Base-by-base conservation (phyloP, 2,797 vertebrate species). In the Todus mexicanus region DNA sequence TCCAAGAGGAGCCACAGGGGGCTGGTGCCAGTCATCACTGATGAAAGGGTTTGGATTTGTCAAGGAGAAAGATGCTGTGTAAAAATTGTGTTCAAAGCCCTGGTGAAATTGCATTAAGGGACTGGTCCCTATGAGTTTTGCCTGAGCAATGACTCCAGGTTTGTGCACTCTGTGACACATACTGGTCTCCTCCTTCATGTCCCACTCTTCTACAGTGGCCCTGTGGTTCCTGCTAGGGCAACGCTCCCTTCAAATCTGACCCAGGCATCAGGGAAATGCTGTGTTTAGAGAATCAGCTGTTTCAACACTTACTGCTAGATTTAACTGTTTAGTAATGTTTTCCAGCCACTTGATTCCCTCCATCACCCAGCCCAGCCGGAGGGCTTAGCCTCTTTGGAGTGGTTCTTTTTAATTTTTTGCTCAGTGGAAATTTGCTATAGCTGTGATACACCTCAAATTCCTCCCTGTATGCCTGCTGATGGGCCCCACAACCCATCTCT, bases 1-100 rank as follows among this genome's bases (percentile, higher is more conserved):
- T 96, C 96, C 96, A 96, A 87, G 89, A 38, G 64, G n/a, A 97
- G 60, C 94, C 92, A 76, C 95, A 66, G 95, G 94, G 95, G 96
- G 92, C 82, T 92, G 96, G 94, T 96, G 96, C 96, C 96, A 96
- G 95, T 94, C 96, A 96, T 91, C 91, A 79, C 70, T 92, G 92
- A 95, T 93, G 92, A 96, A 96, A 96, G 82, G 35, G 33, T 71
- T 94, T 84, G 89, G 74, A 91, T 94, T 95, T 96, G 93, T 94
- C 87, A 79, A 70, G 71, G 82, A 96, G 87, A 96, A 95, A 70
- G 91, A 94, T 82, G 91, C 64, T 35, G 75, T 93, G 80, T 88
- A 96, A 93, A 96, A 96, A 92, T 37, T 35, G 76, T 14, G 1
- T 88, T 92, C 91, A 89, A 95, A 96, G 79, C 63, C 76, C 42